Percentiles rank a stretch among this genome's conserved stretches.
phyloP scores from a whole-genome alignment of 2,888 invertebrate species.

The Lasioglossum oenotherae region DNA sequence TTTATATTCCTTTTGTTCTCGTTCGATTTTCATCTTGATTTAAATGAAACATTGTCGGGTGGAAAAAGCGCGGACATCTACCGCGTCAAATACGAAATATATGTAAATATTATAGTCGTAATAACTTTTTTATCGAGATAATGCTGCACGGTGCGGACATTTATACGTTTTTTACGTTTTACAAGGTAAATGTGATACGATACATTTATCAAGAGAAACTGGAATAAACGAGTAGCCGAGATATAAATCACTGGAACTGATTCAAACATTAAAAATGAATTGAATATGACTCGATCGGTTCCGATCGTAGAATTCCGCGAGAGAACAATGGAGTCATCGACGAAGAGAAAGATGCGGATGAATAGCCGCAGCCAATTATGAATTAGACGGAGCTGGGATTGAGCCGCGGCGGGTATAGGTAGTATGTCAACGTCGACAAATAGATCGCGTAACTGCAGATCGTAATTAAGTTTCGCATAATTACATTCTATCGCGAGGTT shows the following conservation, averaged over 20 bases:
- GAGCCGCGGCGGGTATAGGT: neutral
- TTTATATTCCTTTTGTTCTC: neutral
- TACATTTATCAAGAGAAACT: neutral
- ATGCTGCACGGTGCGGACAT: neutral
- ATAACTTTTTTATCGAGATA: neutral
- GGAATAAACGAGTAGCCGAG: too few species aligned
- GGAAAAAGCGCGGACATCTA: neutral
- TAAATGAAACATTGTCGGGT: neutral
- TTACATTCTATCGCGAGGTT: conserved; percentile 38
- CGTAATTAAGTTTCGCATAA: conserved; percentile 67
- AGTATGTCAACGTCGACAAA: conserved; percentile 41
- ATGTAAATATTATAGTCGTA: neutral
- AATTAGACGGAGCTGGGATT: conserved; percentile 20
- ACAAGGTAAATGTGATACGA: neutral
- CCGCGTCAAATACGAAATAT: neutral
- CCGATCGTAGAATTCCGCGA: neutral
- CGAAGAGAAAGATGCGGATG: neutral
- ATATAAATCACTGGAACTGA: too few species aligned
- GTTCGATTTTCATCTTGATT: neutral
- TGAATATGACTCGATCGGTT: neutral
- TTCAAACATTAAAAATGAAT: neutral
- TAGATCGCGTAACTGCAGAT: conserved; percentile 54
- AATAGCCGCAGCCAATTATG: conserved; percentile 34
- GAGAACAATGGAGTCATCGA: neutral
- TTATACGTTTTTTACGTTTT: neutral